Conservation (phyloP, 2,113 vertebrate species). For the Osmerus mordax region DNA sequence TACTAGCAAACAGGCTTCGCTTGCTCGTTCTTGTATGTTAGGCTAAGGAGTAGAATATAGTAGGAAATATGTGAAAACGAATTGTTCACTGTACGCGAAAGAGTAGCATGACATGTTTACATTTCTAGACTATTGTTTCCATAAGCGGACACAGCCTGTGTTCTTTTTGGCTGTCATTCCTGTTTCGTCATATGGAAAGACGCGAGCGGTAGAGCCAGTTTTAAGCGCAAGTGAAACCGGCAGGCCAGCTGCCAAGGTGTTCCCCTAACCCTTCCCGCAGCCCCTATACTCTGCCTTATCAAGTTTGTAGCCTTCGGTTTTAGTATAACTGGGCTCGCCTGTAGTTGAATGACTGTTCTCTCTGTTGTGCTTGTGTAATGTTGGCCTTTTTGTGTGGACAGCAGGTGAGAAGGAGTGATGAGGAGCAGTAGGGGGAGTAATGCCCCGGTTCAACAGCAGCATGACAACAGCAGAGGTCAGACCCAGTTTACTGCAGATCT, state of each 20-base stretch:
- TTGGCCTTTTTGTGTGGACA: not conserved
- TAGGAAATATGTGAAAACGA: too few relatives aligned
- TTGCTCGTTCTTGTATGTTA: too few relatives aligned
- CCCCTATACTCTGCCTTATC: not conserved
- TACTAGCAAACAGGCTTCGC: too few relatives aligned
- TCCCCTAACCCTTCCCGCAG: not conserved
- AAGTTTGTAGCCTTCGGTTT: not conserved
- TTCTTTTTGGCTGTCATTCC: constrained; percentile 1
- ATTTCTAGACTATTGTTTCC: too few relatives aligned
- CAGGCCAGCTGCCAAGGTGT: constrained; percentile 2
- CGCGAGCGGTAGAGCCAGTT: constrained; percentile 50
- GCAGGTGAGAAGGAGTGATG: constrained; percentile 79
- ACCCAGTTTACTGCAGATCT: constrained; percentile 7
- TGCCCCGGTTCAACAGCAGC: constrained; percentile 69
- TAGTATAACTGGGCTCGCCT: not conserved
- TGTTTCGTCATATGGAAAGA: constrained; percentile 11
- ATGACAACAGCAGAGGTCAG: constrained; percentile 76
- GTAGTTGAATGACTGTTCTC: not conserved
- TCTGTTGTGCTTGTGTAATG: not conserved
- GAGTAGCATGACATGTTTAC: too few relatives aligned
- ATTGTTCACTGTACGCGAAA: too few relatives aligned
- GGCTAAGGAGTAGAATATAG: too few relatives aligned
- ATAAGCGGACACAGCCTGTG: not conserved
- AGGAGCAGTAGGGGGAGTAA: constrained; percentile 78
- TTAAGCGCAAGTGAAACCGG: constrained; percentile 24